These are phyloP conservation scores for Empis livida DNA, from an alignment of 2,888 invertebrate genomes.

Conservation along the genomic window DNA sequence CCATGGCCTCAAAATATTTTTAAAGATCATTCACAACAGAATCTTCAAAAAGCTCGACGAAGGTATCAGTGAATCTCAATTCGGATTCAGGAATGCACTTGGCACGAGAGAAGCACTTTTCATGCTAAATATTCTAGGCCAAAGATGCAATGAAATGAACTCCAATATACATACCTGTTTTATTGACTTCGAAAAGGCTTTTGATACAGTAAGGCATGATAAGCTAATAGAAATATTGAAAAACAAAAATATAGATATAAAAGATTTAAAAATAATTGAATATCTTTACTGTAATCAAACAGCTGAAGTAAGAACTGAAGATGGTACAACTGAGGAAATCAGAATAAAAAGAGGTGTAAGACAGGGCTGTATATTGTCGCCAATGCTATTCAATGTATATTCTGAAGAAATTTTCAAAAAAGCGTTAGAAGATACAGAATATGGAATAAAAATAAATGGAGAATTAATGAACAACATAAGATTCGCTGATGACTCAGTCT, in stretches of 20 bases:
- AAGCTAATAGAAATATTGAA: too few species aligned
- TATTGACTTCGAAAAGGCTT: too few species aligned
- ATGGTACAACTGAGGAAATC: not conserved
- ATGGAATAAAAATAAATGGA: not conserved
- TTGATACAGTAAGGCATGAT: too few species aligned
- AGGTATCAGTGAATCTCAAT: not conserved
- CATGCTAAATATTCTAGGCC: not conserved
- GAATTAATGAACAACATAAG: not conserved
- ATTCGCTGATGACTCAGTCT: not conserved
- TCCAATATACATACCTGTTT: too few species aligned
- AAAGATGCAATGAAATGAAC: too few species aligned
- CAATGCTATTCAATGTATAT: not conserved
- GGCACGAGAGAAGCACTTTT: not conserved
- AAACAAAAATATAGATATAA: too few species aligned
- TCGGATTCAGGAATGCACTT: not conserved
- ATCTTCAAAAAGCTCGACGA: not conserved
- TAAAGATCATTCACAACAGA: not conserved
- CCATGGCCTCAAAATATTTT: not conserved
- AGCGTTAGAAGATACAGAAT: not conserved
- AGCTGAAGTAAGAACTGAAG: too few species aligned
- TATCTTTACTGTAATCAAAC: too few species aligned
- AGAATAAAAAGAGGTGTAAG: not conserved
- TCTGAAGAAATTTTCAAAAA: conserved; percentile 1
- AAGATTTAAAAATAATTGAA: too few species aligned
- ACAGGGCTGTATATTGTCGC: not conserved